phyloP scores from a whole-genome alignment of 2,888 invertebrate species.

The Lasioglossum zephyrum region DNA sequence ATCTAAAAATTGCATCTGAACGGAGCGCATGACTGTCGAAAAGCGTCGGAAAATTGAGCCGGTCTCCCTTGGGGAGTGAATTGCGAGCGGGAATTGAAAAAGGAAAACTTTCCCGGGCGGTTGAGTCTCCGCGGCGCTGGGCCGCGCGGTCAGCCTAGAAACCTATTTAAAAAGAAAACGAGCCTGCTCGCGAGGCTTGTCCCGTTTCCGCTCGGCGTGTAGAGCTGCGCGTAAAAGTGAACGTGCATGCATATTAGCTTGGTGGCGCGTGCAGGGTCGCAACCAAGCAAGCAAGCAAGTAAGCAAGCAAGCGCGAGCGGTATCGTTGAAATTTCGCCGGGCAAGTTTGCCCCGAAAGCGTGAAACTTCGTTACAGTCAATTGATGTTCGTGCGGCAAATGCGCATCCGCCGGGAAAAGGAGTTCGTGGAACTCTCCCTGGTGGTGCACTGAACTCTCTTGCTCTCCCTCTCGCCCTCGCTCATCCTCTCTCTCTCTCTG shows the following conservation, averaged over 20 bases:
- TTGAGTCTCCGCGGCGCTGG: not conserved
- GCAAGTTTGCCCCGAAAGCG: constrained; percentile 46
- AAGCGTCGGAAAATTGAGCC: not conserved
- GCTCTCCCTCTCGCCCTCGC: constrained; percentile 31
- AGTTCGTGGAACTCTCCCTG: constrained; percentile 72
- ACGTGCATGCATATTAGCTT: not conserved
- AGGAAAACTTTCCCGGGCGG: not conserved
- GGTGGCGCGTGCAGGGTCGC: not conserved
- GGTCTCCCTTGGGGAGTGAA: not conserved
- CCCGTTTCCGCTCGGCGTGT: constrained; percentile 3
- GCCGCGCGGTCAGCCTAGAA: constrained; percentile 22
- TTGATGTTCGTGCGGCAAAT: constrained; percentile 63
- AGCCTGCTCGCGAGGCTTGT: constrained; percentile 18
- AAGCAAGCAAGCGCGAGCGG: not conserved
- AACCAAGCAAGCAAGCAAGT: not conserved
- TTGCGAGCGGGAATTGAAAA: not conserved
- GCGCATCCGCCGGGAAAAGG: constrained; percentile 62
- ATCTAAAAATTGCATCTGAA: not conserved
- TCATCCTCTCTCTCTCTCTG: constrained; percentile 59
- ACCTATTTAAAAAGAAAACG: constrained; percentile 33
- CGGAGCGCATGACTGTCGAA: not conserved
- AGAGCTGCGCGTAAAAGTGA: constrained; percentile 8
- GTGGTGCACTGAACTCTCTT: constrained; percentile 77
- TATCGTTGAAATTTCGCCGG: constrained; percentile 30
- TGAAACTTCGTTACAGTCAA: constrained; percentile 67